A percentile compares a stretch with the other conserved stretches of the same genome.
These are phyloP conservation scores for Rhabdomys pumilio DNA, from an alignment of 2,797 vertebrate species.

Conservation along the genomic window DNA sequence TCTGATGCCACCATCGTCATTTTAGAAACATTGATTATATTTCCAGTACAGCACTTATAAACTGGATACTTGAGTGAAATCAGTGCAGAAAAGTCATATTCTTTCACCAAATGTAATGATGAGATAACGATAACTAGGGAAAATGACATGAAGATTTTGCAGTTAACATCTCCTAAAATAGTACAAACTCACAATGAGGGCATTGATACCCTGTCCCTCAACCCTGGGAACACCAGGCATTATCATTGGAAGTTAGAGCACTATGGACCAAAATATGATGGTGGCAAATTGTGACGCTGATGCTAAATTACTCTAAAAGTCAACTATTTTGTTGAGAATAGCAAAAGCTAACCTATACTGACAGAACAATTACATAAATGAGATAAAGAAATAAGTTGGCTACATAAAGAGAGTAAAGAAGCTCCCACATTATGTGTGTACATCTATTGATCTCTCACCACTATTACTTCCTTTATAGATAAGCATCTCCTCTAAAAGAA, in stretches of 20 bases:
- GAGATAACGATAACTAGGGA: background rate
- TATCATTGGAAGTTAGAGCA: background rate
- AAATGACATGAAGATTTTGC: constrained; percentile 9
- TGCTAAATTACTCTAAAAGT: constrained; percentile 1
- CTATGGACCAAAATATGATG: background rate
- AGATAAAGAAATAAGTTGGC: background rate
- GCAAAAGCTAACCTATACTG: background rate
- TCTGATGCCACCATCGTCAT: constrained; percentile 28
- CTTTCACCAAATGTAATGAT: constrained; percentile 55
- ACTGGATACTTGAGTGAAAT: constrained; percentile 61
- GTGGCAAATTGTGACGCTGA: constrained; percentile 7
- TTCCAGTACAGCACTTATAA: constrained; percentile 54
- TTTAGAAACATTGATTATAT: constrained; percentile 66
- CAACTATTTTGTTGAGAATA: constrained; percentile 47
- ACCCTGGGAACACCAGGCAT: background rate
- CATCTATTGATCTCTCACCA: background rate
- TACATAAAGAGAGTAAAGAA: background rate
- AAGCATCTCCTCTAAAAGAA: background rate
- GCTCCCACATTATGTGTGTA: background rate
- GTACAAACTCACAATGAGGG: background rate
- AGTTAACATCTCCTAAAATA: constrained; percentile 43
- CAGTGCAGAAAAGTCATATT: constrained; percentile 67
- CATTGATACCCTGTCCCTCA: fast-evolving
- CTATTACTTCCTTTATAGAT: background rate
- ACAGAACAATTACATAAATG: constrained; percentile 33